These are phyloP conservation scores for Cygnus olor DNA, from an alignment of 2,797 vertebrate species.

Conservation along the genomic window DNA sequence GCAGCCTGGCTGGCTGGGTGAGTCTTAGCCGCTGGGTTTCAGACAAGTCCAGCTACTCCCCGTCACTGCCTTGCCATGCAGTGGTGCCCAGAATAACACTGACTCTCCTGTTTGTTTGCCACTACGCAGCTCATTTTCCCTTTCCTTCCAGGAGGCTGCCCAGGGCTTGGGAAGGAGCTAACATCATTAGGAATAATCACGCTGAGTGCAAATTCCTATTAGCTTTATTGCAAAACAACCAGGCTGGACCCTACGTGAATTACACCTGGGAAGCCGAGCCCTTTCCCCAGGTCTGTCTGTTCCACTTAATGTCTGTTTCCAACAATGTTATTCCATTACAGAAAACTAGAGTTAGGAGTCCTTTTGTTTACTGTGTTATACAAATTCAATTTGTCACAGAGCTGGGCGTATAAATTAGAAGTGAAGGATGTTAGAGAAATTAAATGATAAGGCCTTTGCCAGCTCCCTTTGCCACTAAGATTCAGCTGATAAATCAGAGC, in stretches of 20 bases:
- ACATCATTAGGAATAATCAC: neutral
- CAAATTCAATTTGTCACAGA: conserved; percentile 73
- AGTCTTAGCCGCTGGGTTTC: neutral
- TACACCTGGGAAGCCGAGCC: neutral
- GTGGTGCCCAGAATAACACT: neutral
- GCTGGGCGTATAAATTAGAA: conserved; percentile 66
- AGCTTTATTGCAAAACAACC: neutral
- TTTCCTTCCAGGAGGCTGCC: neutral
- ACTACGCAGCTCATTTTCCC: rapidly evolving
- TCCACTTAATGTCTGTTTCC: conserved; percentile 46
- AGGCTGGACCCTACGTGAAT: neutral
- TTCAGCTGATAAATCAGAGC: neutral
- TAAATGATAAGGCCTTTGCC: conserved; percentile 39
- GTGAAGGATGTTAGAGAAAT: conserved; percentile 38
- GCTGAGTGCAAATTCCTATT: neutral
- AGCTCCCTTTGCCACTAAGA: neutral
- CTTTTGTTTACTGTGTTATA: conserved; percentile 68
- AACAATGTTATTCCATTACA: conserved; percentile 50
- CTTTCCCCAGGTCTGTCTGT: neutral
- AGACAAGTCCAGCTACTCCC: neutral
- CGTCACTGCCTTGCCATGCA: neutral
- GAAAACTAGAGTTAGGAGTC: neutral
- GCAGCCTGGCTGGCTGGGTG: neutral
- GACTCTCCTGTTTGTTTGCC: neutral
- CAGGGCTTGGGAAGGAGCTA: neutral